Evolutionary conservation across 1,140 invertebrate species (phyloP), one percentile per base, ranked within the genome.

Genomic region (Aphelinus certus): DNA sequence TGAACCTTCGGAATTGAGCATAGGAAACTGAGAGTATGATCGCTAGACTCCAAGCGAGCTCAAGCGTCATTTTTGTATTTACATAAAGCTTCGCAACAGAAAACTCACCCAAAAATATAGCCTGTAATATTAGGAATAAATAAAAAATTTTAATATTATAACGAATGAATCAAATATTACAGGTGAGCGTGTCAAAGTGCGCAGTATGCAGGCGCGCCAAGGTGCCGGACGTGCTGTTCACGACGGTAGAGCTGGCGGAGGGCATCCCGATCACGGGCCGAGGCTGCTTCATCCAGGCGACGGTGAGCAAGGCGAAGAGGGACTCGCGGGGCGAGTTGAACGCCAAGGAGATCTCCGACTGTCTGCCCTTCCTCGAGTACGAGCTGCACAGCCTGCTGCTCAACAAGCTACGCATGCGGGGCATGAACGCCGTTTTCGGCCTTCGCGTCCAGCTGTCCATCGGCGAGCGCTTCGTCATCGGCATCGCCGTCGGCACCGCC

Each of bases 291-390:
- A 89, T 95, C 73, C 93, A 95, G 81, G 93, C 93, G 1, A 92
- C 94, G 77, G 93, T 96, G 5, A 94, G 93, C 80, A 90, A 96
- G 55, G 88, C 90, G 1, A 95, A 97, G 80, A 91, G 92, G 74
- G 95, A 96, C 79, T 86, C 92, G 6, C 92, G 93, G 63, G 93
- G 94, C 2, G 97, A 98, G 88, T 89, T 94, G 2, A 96, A 95
- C 83, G 97, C 97, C 2, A 95, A 97, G 83, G 96, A 98, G 88
- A 95, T 98, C 71, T 97, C 96, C 4, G 95, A 96, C 86, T 92
- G 94, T 71, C 87, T 99, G 58, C 97, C 97, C 1, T 98, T 99
- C 87, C 84, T 99, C 60, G 97, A 99, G 86, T 98, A 98, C 86
- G 97, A 99, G 84, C 88, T 99, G 47, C 96, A 99, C 84, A 93